phyloP scores from a whole-genome alignment of 2,888 invertebrate species.

The Lasioglossum villosulum region DNA sequence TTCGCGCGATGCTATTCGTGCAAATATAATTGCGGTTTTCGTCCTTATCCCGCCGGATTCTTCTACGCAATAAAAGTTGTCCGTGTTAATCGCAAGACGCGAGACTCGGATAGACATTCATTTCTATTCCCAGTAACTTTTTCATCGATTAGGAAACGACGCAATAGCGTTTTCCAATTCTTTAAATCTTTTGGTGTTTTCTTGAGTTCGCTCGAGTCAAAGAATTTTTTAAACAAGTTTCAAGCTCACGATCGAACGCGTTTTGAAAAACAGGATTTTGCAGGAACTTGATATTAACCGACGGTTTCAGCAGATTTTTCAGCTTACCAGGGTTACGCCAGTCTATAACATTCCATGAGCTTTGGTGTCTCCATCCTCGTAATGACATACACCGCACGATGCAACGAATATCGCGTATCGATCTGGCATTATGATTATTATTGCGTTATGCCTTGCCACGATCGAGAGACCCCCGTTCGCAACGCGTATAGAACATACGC shows the following conservation, averaged over 20 bases:
- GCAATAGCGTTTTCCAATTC: neutral
- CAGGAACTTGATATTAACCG: slow-evolving; percentile 30
- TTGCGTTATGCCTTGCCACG: slow-evolving; percentile 76
- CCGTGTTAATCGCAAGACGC: no score
- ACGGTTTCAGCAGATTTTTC: slow-evolving; percentile 60
- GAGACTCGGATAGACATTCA: no score
- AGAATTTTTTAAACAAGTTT: neutral
- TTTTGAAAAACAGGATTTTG: neutral
- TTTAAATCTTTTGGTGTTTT: neutral
- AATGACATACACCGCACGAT: slow-evolving; percentile 73
- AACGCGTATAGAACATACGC: slow-evolving; percentile 47
- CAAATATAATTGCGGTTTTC: neutral
- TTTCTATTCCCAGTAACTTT: no score
- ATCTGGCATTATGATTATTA: slow-evolving; percentile 81
- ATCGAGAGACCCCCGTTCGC: slow-evolving; percentile 81
- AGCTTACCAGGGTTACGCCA: slow-evolving; percentile 62
- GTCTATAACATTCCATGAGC: slow-evolving; percentile 68
- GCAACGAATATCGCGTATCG: slow-evolving; percentile 79
- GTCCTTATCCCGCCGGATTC: neutral
- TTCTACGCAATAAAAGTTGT: neutral
- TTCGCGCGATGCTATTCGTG: neutral
- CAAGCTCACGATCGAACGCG: neutral
- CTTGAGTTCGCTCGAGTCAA: neutral
- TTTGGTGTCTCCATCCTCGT: slow-evolving; percentile 73
- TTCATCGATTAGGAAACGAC: neutral